A percentile compares a stretch with the other conserved stretches of the same genome.
These are phyloP conservation scores for Scaptomyza caliginosa DNA, from an alignment of 2,888 invertebrate species.

Conservation along the genomic window DNA sequence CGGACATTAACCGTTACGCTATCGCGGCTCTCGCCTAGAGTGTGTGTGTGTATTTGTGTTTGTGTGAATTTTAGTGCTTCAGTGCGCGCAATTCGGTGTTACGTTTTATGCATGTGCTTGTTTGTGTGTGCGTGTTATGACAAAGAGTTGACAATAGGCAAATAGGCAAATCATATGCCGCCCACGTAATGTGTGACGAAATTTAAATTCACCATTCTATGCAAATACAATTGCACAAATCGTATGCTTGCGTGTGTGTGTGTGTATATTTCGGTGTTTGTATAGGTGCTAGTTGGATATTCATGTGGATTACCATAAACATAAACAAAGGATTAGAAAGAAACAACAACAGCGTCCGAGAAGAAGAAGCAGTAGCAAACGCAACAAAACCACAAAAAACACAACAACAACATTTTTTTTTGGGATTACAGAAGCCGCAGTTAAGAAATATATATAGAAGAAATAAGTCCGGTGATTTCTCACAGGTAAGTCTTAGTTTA, in stretches of 20 bases:
- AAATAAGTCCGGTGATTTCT: slow-evolving; percentile 12
- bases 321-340: slow-evolving; percentile 78
- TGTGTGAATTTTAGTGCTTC: slow-evolving; percentile 6
- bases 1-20: slow-evolving; percentile 72
- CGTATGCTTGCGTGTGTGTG: slow-evolving; percentile 19
- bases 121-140: slow-evolving; percentile 33
- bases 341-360: slow-evolving; percentile 23
- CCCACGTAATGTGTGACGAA: slow-evolving; percentile 80
- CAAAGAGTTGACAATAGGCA: slow-evolving; percentile 72
- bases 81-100: slow-evolving; percentile 11
- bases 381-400: slow-evolving; percentile 44
- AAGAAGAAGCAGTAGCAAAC: slow-evolving; percentile 8
- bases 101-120: background rate
- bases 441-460: slow-evolving; percentile 10
- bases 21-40: slow-evolving; percentile 34
- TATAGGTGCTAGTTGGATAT: slow-evolving; percentile 50
- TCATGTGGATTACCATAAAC: slow-evolving; percentile 73
- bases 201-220: slow-evolving; percentile 75
- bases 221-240: slow-evolving; percentile 70
- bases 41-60: slow-evolving; percentile 8
- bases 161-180: slow-evolving; percentile 70
- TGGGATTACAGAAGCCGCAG: slow-evolving; percentile 57
- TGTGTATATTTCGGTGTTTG: slow-evolving; percentile 36
- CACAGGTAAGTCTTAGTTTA: slow-evolving; percentile 62
- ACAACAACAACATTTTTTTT: too few species aligned